Percentiles rank a stretch among this genome's conserved stretches.
These are phyloP conservation scores for Drosophila grimshawi DNA, from an alignment of 1,140 invertebrate species.

Conservation along the genomic window DNA sequence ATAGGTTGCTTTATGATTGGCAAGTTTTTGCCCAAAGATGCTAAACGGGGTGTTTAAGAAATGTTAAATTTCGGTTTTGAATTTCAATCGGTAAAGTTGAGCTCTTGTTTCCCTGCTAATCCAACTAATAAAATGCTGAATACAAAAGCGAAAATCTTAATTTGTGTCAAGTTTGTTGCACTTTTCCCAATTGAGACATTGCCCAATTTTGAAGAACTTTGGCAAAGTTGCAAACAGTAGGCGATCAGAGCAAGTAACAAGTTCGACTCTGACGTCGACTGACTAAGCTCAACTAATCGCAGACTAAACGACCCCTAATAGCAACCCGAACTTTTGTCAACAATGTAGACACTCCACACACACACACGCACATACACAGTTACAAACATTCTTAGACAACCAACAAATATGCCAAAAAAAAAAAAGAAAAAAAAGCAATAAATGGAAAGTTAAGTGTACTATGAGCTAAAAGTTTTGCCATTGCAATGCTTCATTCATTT, in stretches of 20 bases:
- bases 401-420: conserved; percentile 29
- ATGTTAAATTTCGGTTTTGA: too few relatives aligned
- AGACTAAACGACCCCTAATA: conserved; percentile 81
- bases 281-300: conserved; percentile 77
- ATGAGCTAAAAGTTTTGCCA: conserved; percentile 64
- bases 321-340: conserved; percentile 76
- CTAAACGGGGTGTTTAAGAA: too few relatives aligned
- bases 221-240: conserved; percentile 43
- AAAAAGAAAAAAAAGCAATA: not conserved
- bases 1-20: not conserved
- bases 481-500: conserved; percentile 61
- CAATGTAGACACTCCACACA: conserved; percentile 61
- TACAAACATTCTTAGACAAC: not conserved
- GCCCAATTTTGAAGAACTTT: conserved; percentile 18
- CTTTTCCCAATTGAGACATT: conserved; percentile 23
- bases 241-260: conserved; percentile 9
- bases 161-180: not conserved
- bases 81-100: too few relatives aligned
- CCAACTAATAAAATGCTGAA: too few relatives aligned
- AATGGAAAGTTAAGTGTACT: conserved; percentile 32
- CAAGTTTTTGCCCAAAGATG: too few relatives aligned
- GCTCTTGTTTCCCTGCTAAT: too few relatives aligned
- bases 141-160: too few relatives aligned
- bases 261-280: conserved; percentile 33
- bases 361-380: conserved; percentile 10